Base-by-base conservation (phyloP, 2,797 vertebrate genomes). In the Protonibea diacanthus region DNA sequence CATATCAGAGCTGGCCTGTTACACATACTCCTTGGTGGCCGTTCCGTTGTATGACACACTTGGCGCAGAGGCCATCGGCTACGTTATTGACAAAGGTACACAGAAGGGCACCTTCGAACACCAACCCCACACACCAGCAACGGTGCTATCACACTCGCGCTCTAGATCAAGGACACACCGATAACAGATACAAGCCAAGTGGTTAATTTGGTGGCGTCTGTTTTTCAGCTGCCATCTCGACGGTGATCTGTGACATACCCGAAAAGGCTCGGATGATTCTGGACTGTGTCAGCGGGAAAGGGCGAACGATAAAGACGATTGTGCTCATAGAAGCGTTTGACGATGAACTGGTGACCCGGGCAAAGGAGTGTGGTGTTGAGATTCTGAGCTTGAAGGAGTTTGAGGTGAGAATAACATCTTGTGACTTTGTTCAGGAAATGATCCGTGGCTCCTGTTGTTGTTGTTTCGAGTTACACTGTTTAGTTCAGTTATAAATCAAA, bases 41-140 rank as follows among this genome's bases (percentile, higher is more conserved):
- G 96, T 99, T 23, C 98, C 98, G 0, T 94, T 99, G 58, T 99
- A 99, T 0, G 98, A 99, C 86, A 99, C 98, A 0, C 95, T 99
- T 21, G 98, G 98, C 84, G 56, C 82, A 0, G 97, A 99, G 60
- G 97, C 98, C 45, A 98, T 99, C 69, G 88, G 89, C 0, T 97
- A 96, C 90, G 95, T 97, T 80, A 84, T 99, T 48, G 96, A 98
- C 77, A 97, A 92, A 97, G 97, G 98, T 99, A 89, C 25, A 29
- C 29, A 11, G 72, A 58, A 27, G 15, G 27, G 29, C 44, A 61
- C 61, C 3, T 12, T 62, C 7, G 52, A 33, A 64, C 47, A 18
- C 25, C 12, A 14, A 61, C n/a, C 38, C n/a, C 38, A 23, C 23
- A 33, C 25, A 47, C 15, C 13, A 11, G 51, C 56, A 67, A 42